These are phyloP conservation scores for Girardia tigrina DNA, from an alignment of 2,888 invertebrate genomes.

Conservation along the genomic window DNA sequence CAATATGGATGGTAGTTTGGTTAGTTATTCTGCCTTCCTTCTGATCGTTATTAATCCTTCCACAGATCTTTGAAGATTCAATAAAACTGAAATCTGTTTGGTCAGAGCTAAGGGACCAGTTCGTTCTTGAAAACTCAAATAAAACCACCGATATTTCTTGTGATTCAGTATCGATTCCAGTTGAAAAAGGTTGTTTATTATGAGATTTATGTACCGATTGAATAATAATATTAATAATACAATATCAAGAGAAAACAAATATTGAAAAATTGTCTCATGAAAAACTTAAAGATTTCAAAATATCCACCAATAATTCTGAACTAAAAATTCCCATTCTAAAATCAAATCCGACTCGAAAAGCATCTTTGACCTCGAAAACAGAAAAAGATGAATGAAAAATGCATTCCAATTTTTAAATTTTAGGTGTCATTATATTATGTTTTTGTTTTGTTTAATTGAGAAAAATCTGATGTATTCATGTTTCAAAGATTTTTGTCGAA, in stretches of 20 bases:
- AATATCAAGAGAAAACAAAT: neutral
- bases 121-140: neutral
- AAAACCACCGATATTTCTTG: too few relatives aligned
- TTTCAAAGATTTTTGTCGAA: constrained; percentile 10
- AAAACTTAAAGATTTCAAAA: constrained; percentile 14
- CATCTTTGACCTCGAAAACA: neutral
- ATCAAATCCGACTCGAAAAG: neutral
- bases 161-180: too few relatives aligned
- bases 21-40: too few relatives aligned
- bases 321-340: neutral
- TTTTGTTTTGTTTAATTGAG: neutral
- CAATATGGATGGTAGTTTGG: constrained; percentile 74
- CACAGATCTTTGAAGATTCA: constrained; percentile 10
- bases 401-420: neutral
- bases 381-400: neutral
- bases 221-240: too few relatives aligned
- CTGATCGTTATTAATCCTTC: too few relatives aligned
- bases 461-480: neutral
- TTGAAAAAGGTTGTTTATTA: too few relatives aligned
- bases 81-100: constrained; percentile 2
- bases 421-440: constrained; percentile 20
- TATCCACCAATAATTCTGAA: constrained; percentile 1
- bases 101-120: neutral
- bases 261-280: neutral
- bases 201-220: too few relatives aligned